Evolutionary conservation across 2,797 vertebrate species (phyloP).

Genomic region (Halcyon smyrnensis): DNA sequence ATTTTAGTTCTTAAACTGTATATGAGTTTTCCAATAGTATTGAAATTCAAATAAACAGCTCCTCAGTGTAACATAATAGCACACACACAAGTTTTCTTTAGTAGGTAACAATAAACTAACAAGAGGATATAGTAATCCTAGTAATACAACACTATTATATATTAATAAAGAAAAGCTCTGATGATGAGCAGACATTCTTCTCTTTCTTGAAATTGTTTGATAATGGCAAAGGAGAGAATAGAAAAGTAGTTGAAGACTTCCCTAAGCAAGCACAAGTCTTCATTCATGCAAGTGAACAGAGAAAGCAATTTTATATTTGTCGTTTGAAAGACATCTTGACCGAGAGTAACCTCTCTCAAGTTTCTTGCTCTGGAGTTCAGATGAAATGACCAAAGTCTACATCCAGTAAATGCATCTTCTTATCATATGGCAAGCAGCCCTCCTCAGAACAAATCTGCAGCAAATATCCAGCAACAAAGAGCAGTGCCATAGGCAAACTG

Average conservation of each 20-base stretch:
- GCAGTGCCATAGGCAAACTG: background rate
- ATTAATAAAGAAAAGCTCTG: background rate
- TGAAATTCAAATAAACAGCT: background rate
- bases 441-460: background rate
- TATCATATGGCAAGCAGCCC: background rate
- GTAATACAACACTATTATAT: background rate
- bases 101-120: background rate
- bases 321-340: background rate
- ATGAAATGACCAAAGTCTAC: background rate
- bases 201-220: background rate
- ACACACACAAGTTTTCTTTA: background rate
- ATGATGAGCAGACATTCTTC: background rate
- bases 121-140: background rate
- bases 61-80: background rate
- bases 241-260: background rate
- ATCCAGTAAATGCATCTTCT: background rate
- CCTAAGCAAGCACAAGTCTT: rapidly evolving
- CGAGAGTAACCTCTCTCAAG: background rate
- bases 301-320: background rate
- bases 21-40: background rate
- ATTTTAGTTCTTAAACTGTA: background rate
- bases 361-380: background rate
- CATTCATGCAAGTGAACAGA: background rate
- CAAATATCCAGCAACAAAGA: background rate
- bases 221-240: background rate